Conservation (phyloP, 2,888 invertebrate genomes). For the Noctua janthina region DNA sequence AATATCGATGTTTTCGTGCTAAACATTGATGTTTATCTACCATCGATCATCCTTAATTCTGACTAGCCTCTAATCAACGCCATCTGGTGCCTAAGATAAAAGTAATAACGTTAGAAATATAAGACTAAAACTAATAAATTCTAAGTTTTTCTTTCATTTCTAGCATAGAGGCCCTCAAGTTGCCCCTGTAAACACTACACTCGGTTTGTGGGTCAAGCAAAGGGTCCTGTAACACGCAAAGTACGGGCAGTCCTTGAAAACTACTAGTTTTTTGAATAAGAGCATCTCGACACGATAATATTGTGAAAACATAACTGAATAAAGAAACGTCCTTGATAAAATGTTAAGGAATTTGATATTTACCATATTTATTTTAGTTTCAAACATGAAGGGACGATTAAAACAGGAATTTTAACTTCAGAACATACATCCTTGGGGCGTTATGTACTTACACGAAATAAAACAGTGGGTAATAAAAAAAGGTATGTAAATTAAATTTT, state of each 20-base stretch:
- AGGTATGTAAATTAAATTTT: conserved; percentile 7
- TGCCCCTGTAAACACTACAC: conserved; percentile 57
- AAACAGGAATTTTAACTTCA: neutral
- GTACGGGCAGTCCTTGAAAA: conserved; percentile 53
- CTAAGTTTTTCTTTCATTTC: conserved; percentile 47
- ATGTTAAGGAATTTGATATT: conserved; percentile 8
- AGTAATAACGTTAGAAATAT: conserved; percentile 1
- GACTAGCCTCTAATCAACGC: neutral
- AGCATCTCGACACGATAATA: conserved; percentile 27
- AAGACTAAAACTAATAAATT: conserved; percentile 3
- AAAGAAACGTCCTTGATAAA: conserved; percentile 1
- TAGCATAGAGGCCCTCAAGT: conserved; percentile 22
- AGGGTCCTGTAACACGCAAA: conserved; percentile 55
- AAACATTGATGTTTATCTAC: neutral
- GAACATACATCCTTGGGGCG: neutral
- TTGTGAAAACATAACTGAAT: conserved; percentile 13
- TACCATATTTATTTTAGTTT: neutral
- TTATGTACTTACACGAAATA: neutral
- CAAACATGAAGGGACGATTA: neutral
- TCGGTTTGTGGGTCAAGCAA: conserved; percentile 55
- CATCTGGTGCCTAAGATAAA: neutral
- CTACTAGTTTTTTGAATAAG: conserved; percentile 22
- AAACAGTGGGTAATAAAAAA: neutral
- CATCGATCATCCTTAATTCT: neutral
- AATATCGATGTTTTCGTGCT: neutral